Conservation (phyloP, 2,888 invertebrate genomes). For the Plebejus anna region DNA sequence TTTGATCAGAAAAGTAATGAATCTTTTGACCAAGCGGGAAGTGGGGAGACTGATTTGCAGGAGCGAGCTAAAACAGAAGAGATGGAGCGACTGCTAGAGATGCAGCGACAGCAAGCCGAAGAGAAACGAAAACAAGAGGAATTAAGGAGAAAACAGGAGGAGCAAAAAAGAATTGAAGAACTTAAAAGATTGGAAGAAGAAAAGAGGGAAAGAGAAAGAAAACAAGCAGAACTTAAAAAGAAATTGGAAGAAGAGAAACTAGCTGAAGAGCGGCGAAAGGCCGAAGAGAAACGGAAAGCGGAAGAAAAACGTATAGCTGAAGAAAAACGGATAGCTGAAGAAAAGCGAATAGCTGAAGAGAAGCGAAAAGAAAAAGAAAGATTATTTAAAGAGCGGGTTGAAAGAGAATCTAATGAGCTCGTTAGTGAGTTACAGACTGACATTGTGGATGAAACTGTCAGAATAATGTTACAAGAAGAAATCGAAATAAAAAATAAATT, state of each 20-base stretch:
- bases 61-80: slow-evolving; percentile 42
- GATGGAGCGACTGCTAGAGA: slow-evolving; percentile 37
- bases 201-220: slow-evolving; percentile 46
- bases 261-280: slow-evolving; percentile 39
- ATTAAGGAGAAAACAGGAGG: slow-evolving; percentile 38
- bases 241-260: slow-evolving; percentile 52
- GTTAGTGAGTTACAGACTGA: slow-evolving; percentile 57
- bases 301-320: slow-evolving; percentile 63
- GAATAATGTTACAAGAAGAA: slow-evolving; percentile 54
- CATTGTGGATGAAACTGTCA: slow-evolving; percentile 52
- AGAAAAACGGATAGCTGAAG: slow-evolving; percentile 55
- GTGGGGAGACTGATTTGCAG: not conserved
- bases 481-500: slow-evolving; percentile 50
- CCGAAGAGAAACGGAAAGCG: slow-evolving; percentile 53
- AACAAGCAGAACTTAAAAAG: slow-evolving; percentile 52
- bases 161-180: slow-evolving; percentile 38
- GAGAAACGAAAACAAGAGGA: slow-evolving; percentile 37
- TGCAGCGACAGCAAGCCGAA: slow-evolving; percentile 26
- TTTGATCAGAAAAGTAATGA: slow-evolving; percentile 49
- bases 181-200: slow-evolving; percentile 42
- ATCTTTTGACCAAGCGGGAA: slow-evolving; percentile 34
- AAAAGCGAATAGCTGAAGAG: slow-evolving; percentile 59
- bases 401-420: slow-evolving; percentile 57
- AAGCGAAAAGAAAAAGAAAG: slow-evolving; percentile 57
- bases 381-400: slow-evolving; percentile 57